Base-by-base conservation (phyloP, 2,888 invertebrate species). In the Nebria salina region DNA sequence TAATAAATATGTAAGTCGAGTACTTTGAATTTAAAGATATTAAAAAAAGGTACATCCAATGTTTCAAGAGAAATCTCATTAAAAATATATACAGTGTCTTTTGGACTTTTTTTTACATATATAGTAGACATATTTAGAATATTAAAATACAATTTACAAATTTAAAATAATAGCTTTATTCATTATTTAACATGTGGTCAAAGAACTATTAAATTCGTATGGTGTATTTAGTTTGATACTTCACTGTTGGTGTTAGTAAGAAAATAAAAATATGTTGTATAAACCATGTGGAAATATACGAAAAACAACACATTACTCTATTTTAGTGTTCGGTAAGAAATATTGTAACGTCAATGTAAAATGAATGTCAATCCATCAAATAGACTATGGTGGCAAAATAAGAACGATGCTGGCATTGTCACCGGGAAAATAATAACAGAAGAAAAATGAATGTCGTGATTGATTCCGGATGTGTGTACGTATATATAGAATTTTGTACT, bases 401-500 rank as follows among this genome's bases (percentile, higher is more conserved):
- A 84, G 83, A 85, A 87, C 86, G 86, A 86, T 84, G 84, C 86
- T 86, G 86, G 86, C 87, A 86, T 84, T 86, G 86, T 87, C 87
- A 86, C 87, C 86, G 84, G 86, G 85, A 86, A 87, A 87, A 87
- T 88, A 87, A 87, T 87, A 87, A 86, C 85, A 86, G 85, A 85
- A 87, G 86, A 87, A 87, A 87, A 87, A 87, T 86, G 86, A 84
- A 84, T 86, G 86, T 85, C 86, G 87, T 87, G 88, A 87, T 87
- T 87, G 87, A 88, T 87, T 87, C 85, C 84, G 85, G 84, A 85
- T 83, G 84, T 54, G 54, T 54, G 54, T 54, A 54, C 83, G 80
- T 82, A 84, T 84, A 86, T 85, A 20, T 20, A 20, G 20, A 20
- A 20, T 20, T 20, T 20, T 20, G 83, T 82, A 75, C 79, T 78